A percentile compares a stretch with the other conserved stretches of the same genome.
These are phyloP conservation scores for Cepaea hortensis DNA, from an alignment of 2,888 invertebrate genomes.

Conservation along the genomic window DNA sequence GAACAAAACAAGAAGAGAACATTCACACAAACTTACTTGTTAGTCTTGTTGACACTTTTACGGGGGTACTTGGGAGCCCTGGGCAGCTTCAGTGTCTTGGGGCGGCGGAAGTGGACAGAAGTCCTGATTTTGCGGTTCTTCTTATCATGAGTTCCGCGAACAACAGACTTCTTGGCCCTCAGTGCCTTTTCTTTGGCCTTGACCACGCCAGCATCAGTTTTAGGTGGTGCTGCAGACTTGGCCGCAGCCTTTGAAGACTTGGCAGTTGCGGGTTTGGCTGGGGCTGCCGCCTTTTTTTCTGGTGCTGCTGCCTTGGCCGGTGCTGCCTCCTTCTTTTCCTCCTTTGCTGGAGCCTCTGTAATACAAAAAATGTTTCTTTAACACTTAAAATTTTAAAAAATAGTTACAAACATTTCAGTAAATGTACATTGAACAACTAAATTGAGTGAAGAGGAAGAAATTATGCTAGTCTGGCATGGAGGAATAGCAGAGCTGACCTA, in stretches of 20 bases:
- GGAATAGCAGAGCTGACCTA: too few species aligned
- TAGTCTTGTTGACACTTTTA: slow-evolving; percentile 89
- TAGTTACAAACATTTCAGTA: too few species aligned
- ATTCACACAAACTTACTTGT: slow-evolving; percentile 56
- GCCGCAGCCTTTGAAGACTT: slow-evolving; percentile 54
- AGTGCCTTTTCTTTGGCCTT: slow-evolving; percentile 80
- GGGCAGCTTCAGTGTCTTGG: slow-evolving; percentile 92
- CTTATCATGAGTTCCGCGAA: slow-evolving; percentile 93
- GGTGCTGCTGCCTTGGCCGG: slow-evolving; percentile 46
- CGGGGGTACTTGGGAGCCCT: slow-evolving; percentile 96
- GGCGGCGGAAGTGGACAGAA: slow-evolving; percentile 95
- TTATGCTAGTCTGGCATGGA: too few species aligned
- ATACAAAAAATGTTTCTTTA: background rate
- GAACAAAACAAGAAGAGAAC: too few species aligned
- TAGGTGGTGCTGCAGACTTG: slow-evolving; percentile 53
- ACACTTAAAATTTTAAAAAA: background rate
- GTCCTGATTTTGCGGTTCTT: slow-evolving; percentile 93
- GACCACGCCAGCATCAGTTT: slow-evolving; percentile 51
- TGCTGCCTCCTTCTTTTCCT: slow-evolving; percentile 50
- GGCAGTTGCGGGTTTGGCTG: slow-evolving; percentile 54
- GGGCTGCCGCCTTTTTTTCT: slow-evolving; percentile 43
- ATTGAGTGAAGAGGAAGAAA: too few species aligned
- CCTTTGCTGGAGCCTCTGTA: slow-evolving; percentile 53
- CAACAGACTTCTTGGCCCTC: slow-evolving; percentile 86
- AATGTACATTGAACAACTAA: too few species aligned